Percentiles rank a stretch among this genome's conserved stretches.
phyloP scores from a whole-genome alignment of 2,113 vertebrate genomes.

The Cyanocitta stelleri region DNA sequence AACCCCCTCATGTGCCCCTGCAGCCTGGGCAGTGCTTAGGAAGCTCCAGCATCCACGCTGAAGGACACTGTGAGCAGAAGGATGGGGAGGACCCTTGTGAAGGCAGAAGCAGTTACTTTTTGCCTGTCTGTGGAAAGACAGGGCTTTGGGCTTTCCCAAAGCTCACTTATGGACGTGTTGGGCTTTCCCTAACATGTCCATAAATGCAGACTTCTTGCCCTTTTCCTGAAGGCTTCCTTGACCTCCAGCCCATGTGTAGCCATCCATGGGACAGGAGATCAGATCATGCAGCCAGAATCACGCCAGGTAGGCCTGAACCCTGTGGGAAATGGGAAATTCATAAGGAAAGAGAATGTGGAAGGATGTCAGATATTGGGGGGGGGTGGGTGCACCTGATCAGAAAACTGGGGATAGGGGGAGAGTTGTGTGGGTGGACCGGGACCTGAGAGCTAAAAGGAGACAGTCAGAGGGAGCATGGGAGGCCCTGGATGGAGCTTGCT shows the following conservation, averaged over 20 bases:
- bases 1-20: background rate
- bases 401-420: background rate
- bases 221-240: background rate
- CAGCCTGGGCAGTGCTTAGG: background rate
- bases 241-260: background rate
- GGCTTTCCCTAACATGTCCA: background rate
- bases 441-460: background rate
- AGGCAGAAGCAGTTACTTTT: background rate
- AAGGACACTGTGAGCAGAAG: background rate
- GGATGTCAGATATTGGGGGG: background rate
- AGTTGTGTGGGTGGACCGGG: background rate
- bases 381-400: background rate
- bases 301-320: background rate
- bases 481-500: rapidly evolving
- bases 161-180: background rate
- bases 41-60: background rate
- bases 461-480: background rate
- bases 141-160: background rate
- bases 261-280: background rate
- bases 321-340: background rate
- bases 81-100: background rate
- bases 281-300: background rate
- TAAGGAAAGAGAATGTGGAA: background rate
- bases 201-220: background rate
- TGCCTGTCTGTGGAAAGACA: background rate